These are phyloP conservation scores for Aethes cnicana DNA, from an alignment of 2,888 invertebrate genomes.

Conservation along the genomic window DNA sequence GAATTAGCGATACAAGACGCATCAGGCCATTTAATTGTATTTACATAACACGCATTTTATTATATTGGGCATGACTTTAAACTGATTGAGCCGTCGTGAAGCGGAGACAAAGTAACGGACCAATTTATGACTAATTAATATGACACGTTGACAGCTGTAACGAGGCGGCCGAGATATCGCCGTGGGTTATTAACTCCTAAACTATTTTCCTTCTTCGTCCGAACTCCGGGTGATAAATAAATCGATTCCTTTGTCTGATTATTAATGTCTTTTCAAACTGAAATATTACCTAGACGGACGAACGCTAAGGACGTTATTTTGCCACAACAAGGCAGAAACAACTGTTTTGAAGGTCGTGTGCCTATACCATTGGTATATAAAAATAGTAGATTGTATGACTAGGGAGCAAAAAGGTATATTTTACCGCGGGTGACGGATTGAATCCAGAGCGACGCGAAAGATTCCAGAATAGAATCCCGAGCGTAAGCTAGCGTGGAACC, in stretches of 20 bases:
- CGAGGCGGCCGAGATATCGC: constrained; percentile 26
- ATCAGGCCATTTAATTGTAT: constrained; percentile 5
- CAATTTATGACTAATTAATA: constrained; percentile 31
- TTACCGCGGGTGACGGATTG: no score
- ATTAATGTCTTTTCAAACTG: background rate
- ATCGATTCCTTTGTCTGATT: constrained; percentile 1
- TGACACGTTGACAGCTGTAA: constrained; percentile 29
- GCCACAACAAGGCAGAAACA: no score
- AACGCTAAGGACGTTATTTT: no score
- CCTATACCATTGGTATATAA: no score
- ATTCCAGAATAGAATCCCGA: no score
- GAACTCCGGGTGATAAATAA: constrained; percentile 11
- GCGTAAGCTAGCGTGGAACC: no score
- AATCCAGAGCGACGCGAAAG: no score
- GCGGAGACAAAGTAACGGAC: constrained; percentile 24
- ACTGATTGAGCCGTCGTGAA: constrained; percentile 14
- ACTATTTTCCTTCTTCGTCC: constrained; percentile 20
- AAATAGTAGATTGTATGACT: no score
- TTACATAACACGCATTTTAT: constrained; percentile 1
- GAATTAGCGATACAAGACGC: constrained; percentile 3
- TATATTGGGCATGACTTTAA: constrained; percentile 8
- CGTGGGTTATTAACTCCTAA: constrained; percentile 25
- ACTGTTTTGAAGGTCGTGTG: no score
- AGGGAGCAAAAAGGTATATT: no score
- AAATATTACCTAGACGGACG: no score